Evolutionary conservation across 2,797 vertebrate species (phyloP), one percentile per base, ranked within the genome.

Genomic region (Poecilia gillii): DNA sequence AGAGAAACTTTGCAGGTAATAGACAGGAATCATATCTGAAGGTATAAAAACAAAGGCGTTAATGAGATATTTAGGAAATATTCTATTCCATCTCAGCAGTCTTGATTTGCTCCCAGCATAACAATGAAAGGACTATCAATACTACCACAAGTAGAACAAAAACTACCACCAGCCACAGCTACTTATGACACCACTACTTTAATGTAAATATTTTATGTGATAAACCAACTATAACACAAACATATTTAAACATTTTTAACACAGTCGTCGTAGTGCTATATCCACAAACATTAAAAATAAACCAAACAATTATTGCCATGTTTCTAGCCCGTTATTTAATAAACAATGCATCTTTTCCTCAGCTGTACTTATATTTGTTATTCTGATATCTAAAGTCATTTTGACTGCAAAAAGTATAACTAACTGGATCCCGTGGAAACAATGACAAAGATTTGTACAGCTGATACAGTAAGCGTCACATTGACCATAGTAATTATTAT

Each of bases 1-100:
- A 85, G 62, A 90, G 74, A 92, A 72, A 89, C 78, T 85, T 62
- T 81, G 85, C 75, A 88, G 75, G 77, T 80, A 87, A 89, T 72
- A 87, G 81, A 80, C 41, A 85, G 77, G 79, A 86, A 91, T 84
- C 79, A 85, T 36, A 78, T 85, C 45, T 74, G 78, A 90, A 81
- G 88, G 81, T 80, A 86, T 80, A 73, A 79, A 81, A 89, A 78
- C 16, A 82, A 74, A 82, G 73, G 20, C 46, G 70, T 87, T 76
- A 83, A 70, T 79, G 75, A 23, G 11, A 87, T 77, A 36, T 46
- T 84, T 64, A 79, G 73, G 28, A 64, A 73, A 23, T 78, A 75
- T n/a, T 71, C 9, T 23, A 46, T 74, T 76, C 25, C 57, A 70
- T 1, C 36, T 80, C 8, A 59, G 4, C 71, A 16, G 18, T 28